Conservation (phyloP, 2,113 vertebrate genomes). For the Columba livia region DNA sequence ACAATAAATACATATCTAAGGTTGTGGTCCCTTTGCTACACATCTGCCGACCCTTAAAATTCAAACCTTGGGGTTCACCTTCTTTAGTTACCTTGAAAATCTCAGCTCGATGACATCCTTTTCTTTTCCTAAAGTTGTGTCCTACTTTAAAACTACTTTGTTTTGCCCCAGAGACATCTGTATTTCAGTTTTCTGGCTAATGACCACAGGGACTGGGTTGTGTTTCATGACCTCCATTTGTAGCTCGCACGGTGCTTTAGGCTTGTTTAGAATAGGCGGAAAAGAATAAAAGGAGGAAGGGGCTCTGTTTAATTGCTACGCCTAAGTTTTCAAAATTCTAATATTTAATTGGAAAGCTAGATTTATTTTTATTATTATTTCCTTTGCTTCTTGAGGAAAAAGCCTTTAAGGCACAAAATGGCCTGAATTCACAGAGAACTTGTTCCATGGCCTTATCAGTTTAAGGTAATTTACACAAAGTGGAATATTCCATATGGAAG, state of each 20-base stretch:
- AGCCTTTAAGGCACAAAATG: conserved; percentile 1
- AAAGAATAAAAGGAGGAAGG: conserved; percentile 4
- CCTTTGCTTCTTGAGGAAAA: background rate
- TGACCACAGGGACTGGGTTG: conserved; percentile 55
- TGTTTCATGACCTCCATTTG: conserved; percentile 26
- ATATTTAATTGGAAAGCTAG: background rate
- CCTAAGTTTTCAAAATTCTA: background rate
- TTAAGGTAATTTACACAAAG: background rate
- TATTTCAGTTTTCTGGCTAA: conserved; percentile 61
- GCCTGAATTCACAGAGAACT: conserved; percentile 10
- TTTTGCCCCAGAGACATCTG: conserved; percentile 52
- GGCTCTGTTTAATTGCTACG: background rate
- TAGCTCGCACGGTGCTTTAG: background rate
- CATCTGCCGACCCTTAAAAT: background rate
- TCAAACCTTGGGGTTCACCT: background rate
- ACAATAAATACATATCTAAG: background rate
- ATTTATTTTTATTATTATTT: background rate
- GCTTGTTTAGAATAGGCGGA: background rate
- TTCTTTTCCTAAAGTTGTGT: conserved; percentile 41
- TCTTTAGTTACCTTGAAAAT: conserved; percentile 5
- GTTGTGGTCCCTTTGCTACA: background rate
- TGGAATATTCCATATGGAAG: background rate
- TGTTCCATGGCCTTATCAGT: rapidly evolving
- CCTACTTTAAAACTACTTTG: conserved; percentile 58
- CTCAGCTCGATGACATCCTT: background rate